A percentile compares a stretch with the other conserved stretches of the same genome.
Conservation (phyloP, 2,888 invertebrate genomes). For the Ennomos erosarius region DNA sequence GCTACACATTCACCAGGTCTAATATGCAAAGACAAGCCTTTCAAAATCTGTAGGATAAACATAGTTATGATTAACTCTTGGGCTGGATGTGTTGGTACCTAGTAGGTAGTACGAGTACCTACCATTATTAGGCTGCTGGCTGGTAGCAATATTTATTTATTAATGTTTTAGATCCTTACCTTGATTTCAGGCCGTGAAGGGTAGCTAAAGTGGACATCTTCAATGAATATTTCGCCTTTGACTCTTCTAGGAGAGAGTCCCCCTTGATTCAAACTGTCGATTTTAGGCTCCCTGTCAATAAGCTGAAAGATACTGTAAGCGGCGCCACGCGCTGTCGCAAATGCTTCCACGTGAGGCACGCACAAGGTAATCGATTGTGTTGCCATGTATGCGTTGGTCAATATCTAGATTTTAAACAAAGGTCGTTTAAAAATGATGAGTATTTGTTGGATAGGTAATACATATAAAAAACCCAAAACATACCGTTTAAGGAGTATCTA, state of each 20-base stretch:
- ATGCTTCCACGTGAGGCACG: constrained; percentile 90
- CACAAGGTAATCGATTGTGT: constrained; percentile 91
- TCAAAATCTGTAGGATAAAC: constrained; percentile 81
- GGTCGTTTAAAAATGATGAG: neutral
- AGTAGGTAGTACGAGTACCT: too few relatives aligned
- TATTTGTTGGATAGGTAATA: too few relatives aligned
- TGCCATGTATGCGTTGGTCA: constrained; percentile 91
- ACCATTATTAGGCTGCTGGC: too few relatives aligned
- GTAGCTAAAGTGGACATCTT: constrained; percentile 90
- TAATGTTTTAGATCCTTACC: constrained; percentile 75
- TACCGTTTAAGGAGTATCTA: too few relatives aligned
- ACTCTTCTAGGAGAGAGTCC: constrained; percentile 87
- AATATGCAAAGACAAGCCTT: constrained; percentile 87
- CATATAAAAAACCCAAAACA: too few relatives aligned
- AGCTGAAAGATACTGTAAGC: constrained; percentile 90
- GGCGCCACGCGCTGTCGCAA: constrained; percentile 89
- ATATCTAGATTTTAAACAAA: constrained; percentile 71
- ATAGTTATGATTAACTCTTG: neutral
- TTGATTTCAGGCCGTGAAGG: constrained; percentile 91
- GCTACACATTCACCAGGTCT: constrained; percentile 89
- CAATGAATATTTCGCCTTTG: constrained; percentile 88
- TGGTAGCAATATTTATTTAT: too few relatives aligned
- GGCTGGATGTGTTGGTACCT: neutral
- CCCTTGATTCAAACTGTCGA: constrained; percentile 87
- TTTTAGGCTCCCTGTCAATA: constrained; percentile 88